Percentiles rank a stretch among this genome's conserved stretches.
Evolutionary conservation across 1,140 invertebrate species (phyloP).

Genomic region (Heliconius congener): DNA sequence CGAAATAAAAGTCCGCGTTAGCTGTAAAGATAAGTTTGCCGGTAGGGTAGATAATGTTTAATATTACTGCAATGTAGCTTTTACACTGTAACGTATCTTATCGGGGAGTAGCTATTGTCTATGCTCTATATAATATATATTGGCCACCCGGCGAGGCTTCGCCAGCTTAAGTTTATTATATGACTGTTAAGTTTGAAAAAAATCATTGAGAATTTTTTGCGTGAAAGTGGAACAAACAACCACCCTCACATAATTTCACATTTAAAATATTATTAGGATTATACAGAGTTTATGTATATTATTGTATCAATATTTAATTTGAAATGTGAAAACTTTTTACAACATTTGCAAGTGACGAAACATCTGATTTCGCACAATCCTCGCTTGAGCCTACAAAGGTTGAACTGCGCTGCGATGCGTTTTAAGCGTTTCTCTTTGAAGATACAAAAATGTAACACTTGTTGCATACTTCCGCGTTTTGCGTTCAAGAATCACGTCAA

Average conservation of each 20-base stretch:
- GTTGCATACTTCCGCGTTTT: conserved; percentile 59
- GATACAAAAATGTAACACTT: conserved; percentile 41
- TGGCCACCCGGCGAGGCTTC: too few species aligned
- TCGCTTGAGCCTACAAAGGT: background rate
- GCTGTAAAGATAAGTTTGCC: conserved; percentile 36
- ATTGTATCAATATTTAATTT: background rate
- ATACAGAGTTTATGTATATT: background rate
- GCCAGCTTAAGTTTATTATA: too few species aligned
- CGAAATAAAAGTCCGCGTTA: conserved; percentile 20
- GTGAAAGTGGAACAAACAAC: too few species aligned
- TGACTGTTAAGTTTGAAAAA: too few species aligned
- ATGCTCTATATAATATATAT: background rate
- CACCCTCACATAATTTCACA: too few species aligned
- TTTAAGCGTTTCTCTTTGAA: conserved; percentile 16
- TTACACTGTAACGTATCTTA: conserved; percentile 14
- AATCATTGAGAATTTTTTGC: too few species aligned
- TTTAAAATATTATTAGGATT: background rate
- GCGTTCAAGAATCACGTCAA: conserved; percentile 49
- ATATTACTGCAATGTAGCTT: conserved; percentile 26
- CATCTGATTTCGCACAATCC: background rate
- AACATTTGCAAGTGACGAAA: background rate
- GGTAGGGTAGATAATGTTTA: conserved; percentile 32
- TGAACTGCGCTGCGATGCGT: conserved; percentile 3
- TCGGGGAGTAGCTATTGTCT: background rate
- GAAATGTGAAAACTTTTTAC: background rate